These are phyloP conservation scores for Imbricaverruca yamaguchii DNA, from an alignment of 2,888 invertebrate species.

Conservation along the genomic window DNA sequence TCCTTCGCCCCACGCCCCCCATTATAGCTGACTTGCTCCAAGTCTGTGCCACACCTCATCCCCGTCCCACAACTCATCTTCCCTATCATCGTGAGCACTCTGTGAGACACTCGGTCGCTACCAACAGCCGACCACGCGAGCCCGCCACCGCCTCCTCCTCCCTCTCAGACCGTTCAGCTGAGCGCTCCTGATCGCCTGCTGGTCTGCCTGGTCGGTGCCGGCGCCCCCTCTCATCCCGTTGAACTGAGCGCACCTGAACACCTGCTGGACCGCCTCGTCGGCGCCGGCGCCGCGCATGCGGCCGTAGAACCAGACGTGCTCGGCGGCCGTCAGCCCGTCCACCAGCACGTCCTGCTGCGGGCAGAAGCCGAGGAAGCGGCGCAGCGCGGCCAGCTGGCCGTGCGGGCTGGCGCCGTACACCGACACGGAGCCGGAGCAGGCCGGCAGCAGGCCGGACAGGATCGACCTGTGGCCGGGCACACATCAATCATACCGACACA, in stretches of 20 bases:
- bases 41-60: too few relatives aligned
- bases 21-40: too few relatives aligned
- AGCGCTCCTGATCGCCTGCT: neutral
- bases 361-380: constrained; percentile 68
- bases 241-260: neutral
- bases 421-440: constrained; percentile 63
- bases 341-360: constrained; percentile 77
- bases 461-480: neutral
- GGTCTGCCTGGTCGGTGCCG: neutral
- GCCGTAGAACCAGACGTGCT: constrained; percentile 64
- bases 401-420: constrained; percentile 53
- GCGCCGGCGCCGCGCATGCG: constrained; percentile 35
- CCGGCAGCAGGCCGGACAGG: constrained; percentile 60
- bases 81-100: too few relatives aligned
- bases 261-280: neutral
- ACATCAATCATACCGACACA: too few relatives aligned
- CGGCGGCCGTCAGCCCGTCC: constrained; percentile 58
- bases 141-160: too few relatives aligned
- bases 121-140: too few relatives aligned
- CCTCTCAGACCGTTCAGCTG: too few relatives aligned
- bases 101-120: too few relatives aligned
- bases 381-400: constrained; percentile 49
- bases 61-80: too few relatives aligned
- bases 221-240: too few relatives aligned
- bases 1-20: too few relatives aligned